Base-by-base conservation (phyloP, 2,113 vertebrate species). In the Zosterops pallidus region DNA sequence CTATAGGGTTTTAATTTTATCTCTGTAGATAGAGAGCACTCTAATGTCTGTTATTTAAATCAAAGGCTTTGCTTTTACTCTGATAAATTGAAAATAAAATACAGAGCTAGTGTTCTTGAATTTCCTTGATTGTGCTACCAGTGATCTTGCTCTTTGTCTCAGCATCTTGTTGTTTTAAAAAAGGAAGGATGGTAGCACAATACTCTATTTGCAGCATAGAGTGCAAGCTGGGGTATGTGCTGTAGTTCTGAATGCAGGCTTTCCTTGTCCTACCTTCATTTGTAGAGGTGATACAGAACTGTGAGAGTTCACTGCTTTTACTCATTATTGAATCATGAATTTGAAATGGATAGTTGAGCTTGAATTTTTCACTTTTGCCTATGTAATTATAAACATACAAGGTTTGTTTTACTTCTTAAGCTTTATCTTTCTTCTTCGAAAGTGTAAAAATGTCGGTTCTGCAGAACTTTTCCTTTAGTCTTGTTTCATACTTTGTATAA, bases 41-140 rank as follows among this genome's bases (percentile, higher is more conserved):
- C 88, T 84, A 70, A 55, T 86, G 28, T 83, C 76, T 57, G 39
- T 97, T 96, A 92, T 81, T 97, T 96, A 96, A 96, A 98, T 98
- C 98, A 98, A 98, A 98, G 98, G 68, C 42, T 94, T 91, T 96
- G 91, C 84, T 97, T 96, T 95, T 95, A 83, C 60, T 33, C 50
- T 84, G 77, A 67, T 33, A 76, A 89, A 91, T 90, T 86, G 87
- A 81, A 94, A 91, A 80, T 82, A 86, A 96, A 95, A 80, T 87
- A 82, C 82, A 82, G 91, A 71, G 68, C 74, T 93, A 88, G 82
- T 96, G 86, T 76, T 55, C 79, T 93, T 96, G 96, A 94, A 96
- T 96, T 95, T 91, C 71, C 90, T 65, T 96, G 89, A 90, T 97
- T 94, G 53, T 93, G 84, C 39, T 96, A 3, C 46, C 64, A 92